Base-by-base conservation (phyloP, 2,797 vertebrate species). In the Chelon labrosus region DNA sequence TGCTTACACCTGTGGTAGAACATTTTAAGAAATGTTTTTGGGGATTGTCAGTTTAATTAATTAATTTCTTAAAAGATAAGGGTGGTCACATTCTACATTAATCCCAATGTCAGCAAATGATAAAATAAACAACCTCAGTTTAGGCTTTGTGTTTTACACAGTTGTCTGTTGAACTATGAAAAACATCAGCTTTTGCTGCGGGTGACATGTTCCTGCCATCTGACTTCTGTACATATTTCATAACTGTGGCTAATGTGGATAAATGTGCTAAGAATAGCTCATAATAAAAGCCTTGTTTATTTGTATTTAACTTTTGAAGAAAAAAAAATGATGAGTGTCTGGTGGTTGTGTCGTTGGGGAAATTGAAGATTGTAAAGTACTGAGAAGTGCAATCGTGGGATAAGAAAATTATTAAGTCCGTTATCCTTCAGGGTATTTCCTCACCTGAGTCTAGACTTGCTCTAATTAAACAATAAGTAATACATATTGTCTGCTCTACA, bases 401-500 rank as follows among this genome's bases (percentile, higher is more conserved):
- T 46, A 35, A 9, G 20, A 58, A 14, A 39, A 46, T 14, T 0
- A 10, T 22, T 19, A 19, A 19, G 46, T 20, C 47, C 22, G 19
- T 50, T 22, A 47, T 20, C 0, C 17, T 44, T 4, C 2, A 7
- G 37, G 10, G 5, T 61, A 11, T 22, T 70, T 10, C 4, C 3
- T 35, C 14, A 16, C 17, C 17, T 35, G 4, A 11, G 1, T 3
- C 2, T 35, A 9, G 10, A 11, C 50, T 44, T 49, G 14, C 8
- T 65, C 25, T 12, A 14, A 22, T 56, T 10, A 17, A 8, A 16
- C 7, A 4, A 57, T 8, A 38, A 65, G 4, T 61, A 50, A 22
- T 51, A 46, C 3, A 14, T 46, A 12, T 70, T 1, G 14, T 82
- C 25, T 66, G 65, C 27, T 63, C 60, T 57, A 22, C 79, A 96